Percentiles rank a stretch among this genome's conserved stretches.
phyloP scores from a whole-genome alignment of 2,888 invertebrate genomes.

The Lycia hirtaria region DNA sequence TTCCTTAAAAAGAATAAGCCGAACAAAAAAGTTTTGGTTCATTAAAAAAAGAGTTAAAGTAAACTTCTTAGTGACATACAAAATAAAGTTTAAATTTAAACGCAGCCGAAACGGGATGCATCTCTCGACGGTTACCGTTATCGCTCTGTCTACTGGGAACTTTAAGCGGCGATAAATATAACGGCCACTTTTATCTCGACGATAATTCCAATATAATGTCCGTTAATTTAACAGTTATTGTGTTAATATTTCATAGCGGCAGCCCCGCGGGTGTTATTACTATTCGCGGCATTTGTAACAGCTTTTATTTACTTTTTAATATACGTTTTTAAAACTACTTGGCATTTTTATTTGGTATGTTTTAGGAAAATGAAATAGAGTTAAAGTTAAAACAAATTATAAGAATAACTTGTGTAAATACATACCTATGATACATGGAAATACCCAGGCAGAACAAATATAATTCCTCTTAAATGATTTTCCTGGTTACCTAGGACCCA shows the following conservation, averaged over 20 bases:
- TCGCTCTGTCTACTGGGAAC: slow-evolving; percentile 23
- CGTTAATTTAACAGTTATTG: slow-evolving; percentile 31
- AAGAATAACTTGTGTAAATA: too few relatives aligned
- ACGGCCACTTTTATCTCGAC: slow-evolving; percentile 29
- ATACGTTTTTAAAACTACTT: slow-evolving; percentile 37
- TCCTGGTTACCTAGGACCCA: neutral
- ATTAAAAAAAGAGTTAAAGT: neutral
- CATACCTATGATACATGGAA: too few relatives aligned
- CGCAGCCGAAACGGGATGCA: neutral
- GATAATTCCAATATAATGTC: slow-evolving; percentile 29
- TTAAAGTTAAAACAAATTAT: too few relatives aligned
- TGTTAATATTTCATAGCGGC: slow-evolving; percentile 32
- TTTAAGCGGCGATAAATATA: slow-evolving; percentile 26
- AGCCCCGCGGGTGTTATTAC: slow-evolving; percentile 43
- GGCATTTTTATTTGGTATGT: slow-evolving; percentile 19
- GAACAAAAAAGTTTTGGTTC: too few relatives aligned
- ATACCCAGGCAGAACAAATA: too few relatives aligned
- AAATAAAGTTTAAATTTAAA: neutral
- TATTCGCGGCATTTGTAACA: slow-evolving; percentile 33
- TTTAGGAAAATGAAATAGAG: too few relatives aligned
- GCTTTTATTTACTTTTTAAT: slow-evolving; percentile 48
- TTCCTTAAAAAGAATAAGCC: too few relatives aligned
- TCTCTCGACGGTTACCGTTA: slow-evolving; percentile 16
- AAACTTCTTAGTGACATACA: neutral
- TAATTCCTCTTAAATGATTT: too few relatives aligned